Conservation (phyloP, 2,113 vertebrate species). For the Holacanthus passer region DNA sequence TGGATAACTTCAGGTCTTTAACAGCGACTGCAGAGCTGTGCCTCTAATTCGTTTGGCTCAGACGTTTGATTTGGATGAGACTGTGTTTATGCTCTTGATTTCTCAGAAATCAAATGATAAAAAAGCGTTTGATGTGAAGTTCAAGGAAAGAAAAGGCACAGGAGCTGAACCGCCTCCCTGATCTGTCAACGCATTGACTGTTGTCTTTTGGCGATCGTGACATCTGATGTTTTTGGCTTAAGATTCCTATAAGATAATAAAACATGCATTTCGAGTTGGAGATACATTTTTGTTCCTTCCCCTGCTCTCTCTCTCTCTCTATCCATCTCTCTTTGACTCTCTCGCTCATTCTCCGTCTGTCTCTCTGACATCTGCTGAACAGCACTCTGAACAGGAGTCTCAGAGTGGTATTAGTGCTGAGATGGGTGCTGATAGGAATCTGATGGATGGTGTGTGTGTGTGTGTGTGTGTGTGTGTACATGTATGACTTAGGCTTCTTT, state of each 20-base stretch:
- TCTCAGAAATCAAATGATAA: conserved; percentile 37
- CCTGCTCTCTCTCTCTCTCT: neutral
- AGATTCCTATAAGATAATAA: neutral
- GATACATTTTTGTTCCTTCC: neutral
- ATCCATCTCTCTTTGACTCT: neutral
- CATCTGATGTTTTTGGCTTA: neutral
- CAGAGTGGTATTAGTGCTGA: conserved; percentile 70
- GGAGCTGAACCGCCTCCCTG: conserved; percentile 4
- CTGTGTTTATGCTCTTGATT: conserved; percentile 31
- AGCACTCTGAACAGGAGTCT: conserved; percentile 71
- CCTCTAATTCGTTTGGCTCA: conserved; percentile 9
- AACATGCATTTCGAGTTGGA: neutral
- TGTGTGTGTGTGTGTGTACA: conserved; percentile 48
- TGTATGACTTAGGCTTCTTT: too few relatives aligned
- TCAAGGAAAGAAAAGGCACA: conserved; percentile 4
- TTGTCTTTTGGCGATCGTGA: neutral
- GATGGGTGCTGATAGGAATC: conserved; percentile 70
- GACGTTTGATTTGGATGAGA: conserved; percentile 17
- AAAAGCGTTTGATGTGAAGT: conserved; percentile 30
- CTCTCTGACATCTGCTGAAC: conserved; percentile 83
- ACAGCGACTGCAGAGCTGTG: neutral
- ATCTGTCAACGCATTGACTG: neutral
- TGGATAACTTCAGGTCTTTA: conserved; percentile 8
- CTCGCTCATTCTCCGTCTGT: conserved; percentile 1
- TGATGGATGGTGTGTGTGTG: conserved; percentile 46